These are phyloP conservation scores for Eriocheir sinensis DNA, from an alignment of 1,140 invertebrate genomes.

Conservation along the genomic window DNA sequence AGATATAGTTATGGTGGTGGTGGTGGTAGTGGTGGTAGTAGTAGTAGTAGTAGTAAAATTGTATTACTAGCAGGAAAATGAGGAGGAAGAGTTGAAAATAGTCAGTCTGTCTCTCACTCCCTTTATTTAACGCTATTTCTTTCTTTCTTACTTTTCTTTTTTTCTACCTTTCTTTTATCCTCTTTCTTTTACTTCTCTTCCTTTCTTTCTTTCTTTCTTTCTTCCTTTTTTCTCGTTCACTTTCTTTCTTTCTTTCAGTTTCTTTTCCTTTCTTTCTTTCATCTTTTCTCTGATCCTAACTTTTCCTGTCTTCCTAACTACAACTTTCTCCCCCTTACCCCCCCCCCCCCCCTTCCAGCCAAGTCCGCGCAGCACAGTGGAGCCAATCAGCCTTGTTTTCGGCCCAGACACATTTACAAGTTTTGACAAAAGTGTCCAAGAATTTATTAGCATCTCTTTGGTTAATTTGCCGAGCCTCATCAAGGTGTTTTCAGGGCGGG, in stretches of 20 bases:
- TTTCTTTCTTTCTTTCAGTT: no score
- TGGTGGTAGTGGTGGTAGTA: not conserved
- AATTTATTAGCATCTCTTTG: slow-evolving; percentile 1
- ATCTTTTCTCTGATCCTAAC: no score
- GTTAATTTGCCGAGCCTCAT: slow-evolving; percentile 1
- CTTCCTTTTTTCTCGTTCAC: no score
- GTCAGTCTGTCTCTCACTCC: no score
- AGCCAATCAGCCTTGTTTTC: no score
- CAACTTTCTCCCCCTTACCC: not conserved
- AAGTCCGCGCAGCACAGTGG: not conserved
- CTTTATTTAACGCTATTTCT: not conserved
- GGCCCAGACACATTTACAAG: not conserved
- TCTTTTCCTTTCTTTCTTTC: no score
- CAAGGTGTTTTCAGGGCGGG: not conserved
- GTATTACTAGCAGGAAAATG: not conserved
- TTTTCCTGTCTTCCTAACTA: no score
- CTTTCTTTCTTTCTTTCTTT: no score
- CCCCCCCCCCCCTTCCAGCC: not conserved
- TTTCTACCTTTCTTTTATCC: no score
- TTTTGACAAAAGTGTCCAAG: slow-evolving; percentile 7
- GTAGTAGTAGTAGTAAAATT: not conserved
- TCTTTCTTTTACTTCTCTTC: not conserved
- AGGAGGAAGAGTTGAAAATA: not conserved
- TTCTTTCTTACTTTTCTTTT: not conserved
- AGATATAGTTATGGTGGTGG: not conserved